phyloP scores from a whole-genome alignment of 2,113 vertebrate species.

The Bombycilla garrulus region DNA sequence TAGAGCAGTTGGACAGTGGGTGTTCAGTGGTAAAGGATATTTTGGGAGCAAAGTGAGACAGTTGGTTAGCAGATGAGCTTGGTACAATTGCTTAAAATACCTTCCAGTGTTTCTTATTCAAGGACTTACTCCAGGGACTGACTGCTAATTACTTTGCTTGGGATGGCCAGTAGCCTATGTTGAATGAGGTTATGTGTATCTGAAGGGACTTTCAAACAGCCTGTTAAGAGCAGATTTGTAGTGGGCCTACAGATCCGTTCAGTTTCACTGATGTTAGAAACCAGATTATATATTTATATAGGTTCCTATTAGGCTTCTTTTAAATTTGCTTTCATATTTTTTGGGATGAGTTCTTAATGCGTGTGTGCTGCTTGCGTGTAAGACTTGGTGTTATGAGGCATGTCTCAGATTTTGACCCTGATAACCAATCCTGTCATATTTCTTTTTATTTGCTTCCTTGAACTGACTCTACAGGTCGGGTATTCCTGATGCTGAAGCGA shows the following conservation, averaged over 20 bases:
- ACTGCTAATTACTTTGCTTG: neutral
- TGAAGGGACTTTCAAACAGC: neutral
- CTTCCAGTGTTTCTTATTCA: neutral
- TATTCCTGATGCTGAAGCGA: conserved; percentile 72
- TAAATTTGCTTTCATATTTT: neutral
- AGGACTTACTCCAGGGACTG: neutral
- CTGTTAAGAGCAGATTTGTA: neutral
- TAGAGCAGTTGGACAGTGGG: neutral
- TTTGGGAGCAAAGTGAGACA: neutral
- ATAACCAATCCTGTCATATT: neutral
- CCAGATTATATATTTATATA: too few species aligned
- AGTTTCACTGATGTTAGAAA: neutral
- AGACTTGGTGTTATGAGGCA: neutral
- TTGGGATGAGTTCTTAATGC: neutral
- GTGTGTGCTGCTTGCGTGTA: neutral
- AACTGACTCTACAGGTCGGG: conserved; percentile 66
- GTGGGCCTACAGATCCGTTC: neutral
- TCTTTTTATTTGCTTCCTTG: neutral
- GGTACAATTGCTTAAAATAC: neutral
- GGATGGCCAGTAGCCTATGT: neutral
- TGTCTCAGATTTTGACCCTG: neutral
- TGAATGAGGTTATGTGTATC: neutral
- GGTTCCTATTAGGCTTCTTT: neutral
- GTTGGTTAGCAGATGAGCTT: neutral
- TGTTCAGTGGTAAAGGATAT: neutral